A percentile compares a stretch with the other conserved stretches of the same genome.
Evolutionary conservation across 2,113 vertebrate species (phyloP).

Genomic region (Carassius carassius): DNA sequence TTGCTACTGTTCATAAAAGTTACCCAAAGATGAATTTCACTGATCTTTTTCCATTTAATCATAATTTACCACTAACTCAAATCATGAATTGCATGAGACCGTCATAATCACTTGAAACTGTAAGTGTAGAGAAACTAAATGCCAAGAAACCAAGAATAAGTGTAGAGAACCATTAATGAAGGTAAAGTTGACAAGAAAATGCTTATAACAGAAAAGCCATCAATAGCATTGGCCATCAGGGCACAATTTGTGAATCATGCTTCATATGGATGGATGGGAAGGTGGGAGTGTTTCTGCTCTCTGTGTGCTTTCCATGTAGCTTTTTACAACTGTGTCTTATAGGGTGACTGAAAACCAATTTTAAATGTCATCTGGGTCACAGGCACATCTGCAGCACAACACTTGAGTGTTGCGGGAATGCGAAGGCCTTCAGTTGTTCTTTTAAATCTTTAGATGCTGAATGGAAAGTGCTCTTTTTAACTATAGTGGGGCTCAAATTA

Average conservation of each 20-base stretch:
- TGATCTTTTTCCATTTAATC: neutral
- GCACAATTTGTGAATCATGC: neutral
- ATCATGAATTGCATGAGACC: neutral
- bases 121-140: neutral
- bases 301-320: conserved; percentile 35
- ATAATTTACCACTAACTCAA: neutral
- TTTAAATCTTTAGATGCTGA: neutral
- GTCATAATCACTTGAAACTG: neutral
- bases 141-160: neutral
- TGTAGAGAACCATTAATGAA: neutral
- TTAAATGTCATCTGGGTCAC: neutral
- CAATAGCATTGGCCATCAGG: neutral
- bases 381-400: neutral
- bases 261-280: neutral
- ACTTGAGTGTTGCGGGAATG: neutral
- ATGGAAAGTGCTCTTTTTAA: neutral
- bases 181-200: neutral
- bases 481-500: neutral
- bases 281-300: conserved; percentile 12
- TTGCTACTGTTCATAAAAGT: neutral
- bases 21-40: neutral
- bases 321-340: conserved; percentile 11
- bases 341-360: neutral
- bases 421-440: neutral
- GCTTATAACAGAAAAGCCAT: neutral